Percentiles rank a stretch among this genome's conserved stretches.
phyloP scores from a whole-genome alignment of 1,140 invertebrate genomes.

The Hormaphis cornu region DNA sequence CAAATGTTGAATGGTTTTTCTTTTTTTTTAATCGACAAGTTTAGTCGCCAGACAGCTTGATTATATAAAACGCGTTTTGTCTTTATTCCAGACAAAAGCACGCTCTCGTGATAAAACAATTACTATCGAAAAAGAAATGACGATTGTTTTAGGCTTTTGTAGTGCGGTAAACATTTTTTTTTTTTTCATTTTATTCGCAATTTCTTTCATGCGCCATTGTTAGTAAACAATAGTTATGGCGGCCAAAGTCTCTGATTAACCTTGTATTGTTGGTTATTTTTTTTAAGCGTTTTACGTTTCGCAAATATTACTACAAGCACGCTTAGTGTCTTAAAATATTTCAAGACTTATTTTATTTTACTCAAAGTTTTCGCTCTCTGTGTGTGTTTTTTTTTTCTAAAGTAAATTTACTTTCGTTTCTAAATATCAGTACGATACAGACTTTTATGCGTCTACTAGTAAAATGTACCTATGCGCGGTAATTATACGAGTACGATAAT shows the following conservation, averaged over 20 bases:
- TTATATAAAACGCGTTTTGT: not conserved
- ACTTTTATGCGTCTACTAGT: too few species aligned
- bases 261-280: not conserved
- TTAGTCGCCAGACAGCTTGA: not conserved
- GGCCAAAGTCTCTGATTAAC: not conserved
- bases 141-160: not conserved
- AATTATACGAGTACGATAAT: too few species aligned
- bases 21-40: too few species aligned
- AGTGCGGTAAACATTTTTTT: not conserved
- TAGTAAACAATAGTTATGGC: not conserved
- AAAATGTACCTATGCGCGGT: too few species aligned
- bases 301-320: not conserved
- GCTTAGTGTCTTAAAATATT: too few species aligned
- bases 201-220: not conserved
- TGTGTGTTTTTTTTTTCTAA: too few species aligned
- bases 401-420: too few species aligned
- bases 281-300: not conserved
- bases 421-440: too few species aligned
- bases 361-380: too few species aligned
- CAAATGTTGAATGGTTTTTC: too few species aligned
- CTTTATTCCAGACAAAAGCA: not conserved
- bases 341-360: too few species aligned
- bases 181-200: not conserved
- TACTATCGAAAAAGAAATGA: not conserved
- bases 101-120: not conserved